Evolutionary conservation across 2,888 invertebrate genomes (phyloP), one percentile per base, ranked within the genome.

Genomic region (Oscheius sp.): DNA sequence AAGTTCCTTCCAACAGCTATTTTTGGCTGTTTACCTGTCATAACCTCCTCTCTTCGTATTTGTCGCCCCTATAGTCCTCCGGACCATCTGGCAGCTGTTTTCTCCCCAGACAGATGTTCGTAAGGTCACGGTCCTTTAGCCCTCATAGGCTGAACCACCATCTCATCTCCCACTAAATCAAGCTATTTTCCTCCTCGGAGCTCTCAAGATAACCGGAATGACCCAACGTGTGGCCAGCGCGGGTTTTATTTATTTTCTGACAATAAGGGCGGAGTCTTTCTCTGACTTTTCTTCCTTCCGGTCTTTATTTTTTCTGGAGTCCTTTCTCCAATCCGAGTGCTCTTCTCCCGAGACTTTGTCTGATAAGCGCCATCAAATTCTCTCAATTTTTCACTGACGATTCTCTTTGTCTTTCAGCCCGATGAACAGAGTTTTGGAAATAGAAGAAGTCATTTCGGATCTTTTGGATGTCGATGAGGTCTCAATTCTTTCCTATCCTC

Each of bases 161-260:
- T 33, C 5, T 34, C 33, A 55, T 34, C 34, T 55, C 23, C 3
- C 31, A 29, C 31, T 33, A 55, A 55, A 55, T 55, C 34, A 55
- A 34, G 55, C 55, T 34, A 55, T 55, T 55, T 53, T 55, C 25
- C 37, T 5, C 4, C 25, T n/a, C 20, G 34, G 34, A 15, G 55
- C 55, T 55, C 55, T 55, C 55, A 55, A 55, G 55, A 55, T 55
- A 55, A 55, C 55, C 55, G 55, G 55, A 52, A n/a, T n/a, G n/a
- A n/a, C n/a, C n/a, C n/a, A 29, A n/a, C 52, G 52, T 27, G 48
- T 48, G 48, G 52, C 8, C 52, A 27, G 5, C 29, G 8, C 46
- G 46, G 46, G 12, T 17, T 17, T 25, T 48, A 25, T 20, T 48
- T 48, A 25, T 48, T 25, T 20, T 4, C 48, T 37, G 37, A 37